phyloP scores from a whole-genome alignment of 2,888 invertebrate genomes.

The Tricholauxania praeusta region DNA sequence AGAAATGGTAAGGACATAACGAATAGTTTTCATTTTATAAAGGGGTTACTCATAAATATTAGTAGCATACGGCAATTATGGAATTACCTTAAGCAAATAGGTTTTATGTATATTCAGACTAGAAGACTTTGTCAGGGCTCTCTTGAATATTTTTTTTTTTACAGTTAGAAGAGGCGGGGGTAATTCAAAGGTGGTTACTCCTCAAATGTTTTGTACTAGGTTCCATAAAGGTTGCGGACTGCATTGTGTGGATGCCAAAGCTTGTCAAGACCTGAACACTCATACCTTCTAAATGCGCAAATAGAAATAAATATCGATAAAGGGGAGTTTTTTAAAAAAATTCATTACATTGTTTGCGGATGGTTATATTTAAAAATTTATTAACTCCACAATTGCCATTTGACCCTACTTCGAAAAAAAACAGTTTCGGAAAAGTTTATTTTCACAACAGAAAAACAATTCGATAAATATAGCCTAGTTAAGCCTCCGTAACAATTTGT shows the following conservation, averaged over 20 bases:
- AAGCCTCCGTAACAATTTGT: slow-evolving; percentile 11
- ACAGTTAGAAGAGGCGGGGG: slow-evolving; percentile 14
- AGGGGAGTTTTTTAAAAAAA: neutral
- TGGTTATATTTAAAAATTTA: slow-evolving; percentile 33
- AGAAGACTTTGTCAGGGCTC: slow-evolving; percentile 9
- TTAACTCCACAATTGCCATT: slow-evolving; percentile 23
- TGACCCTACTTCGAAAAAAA: slow-evolving; percentile 25
- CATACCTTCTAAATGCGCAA: neutral
- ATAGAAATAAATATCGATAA: neutral
- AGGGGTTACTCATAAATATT: too few species aligned
- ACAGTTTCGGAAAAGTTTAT: slow-evolving; percentile 24
- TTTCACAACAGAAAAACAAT: slow-evolving; percentile 34
- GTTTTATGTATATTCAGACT: neutral
- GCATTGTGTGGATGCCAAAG: neutral
- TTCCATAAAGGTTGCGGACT: neutral
- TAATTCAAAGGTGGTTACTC: neutral
- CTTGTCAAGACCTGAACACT: neutral
- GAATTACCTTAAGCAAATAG: too few species aligned
- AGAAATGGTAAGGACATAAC: too few species aligned
- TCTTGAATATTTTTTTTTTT: slow-evolving; percentile 3
- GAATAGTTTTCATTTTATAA: too few species aligned
- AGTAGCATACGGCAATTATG: too few species aligned
- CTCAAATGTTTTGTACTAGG: neutral
- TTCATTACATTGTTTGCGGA: slow-evolving; percentile 31
- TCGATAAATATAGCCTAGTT: slow-evolving; percentile 25